Base-by-base conservation (phyloP, 2,113 vertebrate species). In the Hemichromis elongatus region DNA sequence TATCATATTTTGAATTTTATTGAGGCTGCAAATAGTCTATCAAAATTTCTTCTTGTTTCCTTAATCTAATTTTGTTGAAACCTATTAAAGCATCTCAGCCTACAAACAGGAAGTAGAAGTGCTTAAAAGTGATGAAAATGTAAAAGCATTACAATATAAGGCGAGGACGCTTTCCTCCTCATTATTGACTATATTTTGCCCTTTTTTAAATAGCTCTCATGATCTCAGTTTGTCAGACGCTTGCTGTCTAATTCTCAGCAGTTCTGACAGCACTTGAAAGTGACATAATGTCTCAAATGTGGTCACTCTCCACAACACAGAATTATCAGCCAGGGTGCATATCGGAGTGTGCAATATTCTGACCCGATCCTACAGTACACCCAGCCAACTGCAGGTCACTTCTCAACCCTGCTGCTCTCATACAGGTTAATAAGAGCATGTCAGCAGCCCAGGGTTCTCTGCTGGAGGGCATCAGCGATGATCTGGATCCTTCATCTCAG, bases 381-480 rank as follows among this genome's bases (percentile, higher is more conserved):
- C 16, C 45, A 30, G 28, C 19, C 19, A 45, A 9, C 26, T 33
- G 70, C 21, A 35, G 26, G 24, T 33, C 13, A 26, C n/a, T 6
- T 18, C 35, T 79, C 13, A 40, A 0, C 19, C n/a, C 54, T 30
- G 11, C 13, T 24, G 4, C 30, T 88, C 18, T 47, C 54, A 14
- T 11, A 28, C 91, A 98, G 97, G 94, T 96, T 8, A 92, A 90
- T 86, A 95, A 97, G 88, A 94, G 90, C 4, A 94, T 97, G 89
- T 92, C 91, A 63, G 93, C 92, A 1, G 95, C 96, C 1, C 89
- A 96, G 75, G 87, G 94, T 61, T 90, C 92, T 14, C 91, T 98
- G 80, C 82, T 97, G 77, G 96, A 97, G 18, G 85, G 89, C 4
- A 94, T 97, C 50, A 9, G 90, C 1, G 94, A 94, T 0, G 97